These are phyloP conservation scores for Leuciscus idus DNA, from an alignment of 2,113 vertebrate species.

Conservation along the genomic window DNA sequence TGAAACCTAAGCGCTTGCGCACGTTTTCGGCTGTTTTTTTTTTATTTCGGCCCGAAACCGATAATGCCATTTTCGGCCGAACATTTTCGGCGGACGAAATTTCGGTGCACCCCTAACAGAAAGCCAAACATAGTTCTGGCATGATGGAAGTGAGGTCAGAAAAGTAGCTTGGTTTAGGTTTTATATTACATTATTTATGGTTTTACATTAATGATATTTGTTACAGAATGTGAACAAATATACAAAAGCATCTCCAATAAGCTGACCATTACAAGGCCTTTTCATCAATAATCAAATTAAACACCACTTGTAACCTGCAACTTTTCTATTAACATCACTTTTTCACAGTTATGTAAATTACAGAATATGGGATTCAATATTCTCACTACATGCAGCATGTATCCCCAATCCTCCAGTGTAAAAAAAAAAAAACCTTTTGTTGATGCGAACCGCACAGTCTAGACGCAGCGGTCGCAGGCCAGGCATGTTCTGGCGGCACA, in stretches of 20 bases:
- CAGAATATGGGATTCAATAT: conserved; percentile 36
- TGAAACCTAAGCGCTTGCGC: no score
- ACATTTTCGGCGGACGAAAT: no score
- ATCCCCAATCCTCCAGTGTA: background rate
- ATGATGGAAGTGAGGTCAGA: background rate
- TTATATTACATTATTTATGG: background rate
- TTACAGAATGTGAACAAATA: background rate
- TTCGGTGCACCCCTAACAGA: no score
- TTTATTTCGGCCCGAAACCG: no score
- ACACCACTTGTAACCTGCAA: conserved; percentile 42
- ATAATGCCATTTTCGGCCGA: no score
- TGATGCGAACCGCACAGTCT: conserved; percentile 76
- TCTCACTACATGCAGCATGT: conserved; percentile 36
- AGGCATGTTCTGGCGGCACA: conserved; percentile 76
- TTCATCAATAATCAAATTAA: conserved; percentile 35
- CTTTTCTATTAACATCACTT: conserved; percentile 69
- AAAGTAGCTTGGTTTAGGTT: background rate
- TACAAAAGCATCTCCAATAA: background rate
- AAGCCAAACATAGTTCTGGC: conserved; percentile 5
- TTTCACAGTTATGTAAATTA: conserved; percentile 13
- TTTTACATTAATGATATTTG: background rate
- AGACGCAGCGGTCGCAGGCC: conserved; percentile 73
- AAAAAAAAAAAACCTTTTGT: conserved; percentile 59
- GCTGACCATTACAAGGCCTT: background rate
- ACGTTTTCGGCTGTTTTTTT: no score